A percentile compares a stretch with the other conserved stretches of the same genome.
phyloP scores from a whole-genome alignment of 2,113 vertebrate genomes.

The Myocastor coypus region DNA sequence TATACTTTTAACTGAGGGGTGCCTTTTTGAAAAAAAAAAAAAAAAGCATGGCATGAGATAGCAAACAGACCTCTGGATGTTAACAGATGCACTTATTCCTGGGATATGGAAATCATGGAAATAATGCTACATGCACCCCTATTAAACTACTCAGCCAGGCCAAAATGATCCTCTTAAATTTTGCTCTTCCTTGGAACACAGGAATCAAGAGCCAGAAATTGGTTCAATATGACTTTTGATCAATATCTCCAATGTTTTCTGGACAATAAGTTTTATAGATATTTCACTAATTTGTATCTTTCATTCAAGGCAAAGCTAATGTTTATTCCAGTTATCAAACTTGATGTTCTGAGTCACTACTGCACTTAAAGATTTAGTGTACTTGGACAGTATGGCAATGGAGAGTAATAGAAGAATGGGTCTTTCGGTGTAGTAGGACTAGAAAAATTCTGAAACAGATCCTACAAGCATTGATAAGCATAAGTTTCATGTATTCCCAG shows the following conservation, averaged over 20 bases:
- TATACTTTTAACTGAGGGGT: constrained; percentile 53
- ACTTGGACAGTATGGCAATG: constrained; percentile 43
- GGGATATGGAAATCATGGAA: constrained; percentile 1
- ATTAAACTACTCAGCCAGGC: constrained; percentile 34
- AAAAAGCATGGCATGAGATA: constrained; percentile 46
- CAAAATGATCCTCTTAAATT: constrained; percentile 52
- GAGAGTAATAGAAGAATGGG: constrained; percentile 44
- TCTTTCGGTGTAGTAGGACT: not conserved
- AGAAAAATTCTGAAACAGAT: constrained; percentile 37
- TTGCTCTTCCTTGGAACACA: constrained; percentile 44
- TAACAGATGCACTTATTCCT: constrained; percentile 44
- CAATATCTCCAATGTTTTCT: constrained; percentile 56
- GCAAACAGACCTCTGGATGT: constrained; percentile 50
- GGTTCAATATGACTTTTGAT: constrained; percentile 44
- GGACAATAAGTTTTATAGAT: constrained; percentile 50
- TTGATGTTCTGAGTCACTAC: constrained; percentile 69
- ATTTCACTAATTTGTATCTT: constrained; percentile 62
- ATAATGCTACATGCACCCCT: constrained; percentile 9
- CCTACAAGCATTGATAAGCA: not conserved
- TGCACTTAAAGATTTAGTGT: constrained; percentile 48
- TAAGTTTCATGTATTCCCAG: constrained; percentile 42
- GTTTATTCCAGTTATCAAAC: constrained; percentile 61
- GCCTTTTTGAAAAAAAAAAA: not conserved
- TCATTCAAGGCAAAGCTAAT: constrained; percentile 56
- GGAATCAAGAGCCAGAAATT: constrained; percentile 45